phyloP scores from a whole-genome alignment of 1,140 invertebrate genomes.

The Drosophila watanabei region DNA sequence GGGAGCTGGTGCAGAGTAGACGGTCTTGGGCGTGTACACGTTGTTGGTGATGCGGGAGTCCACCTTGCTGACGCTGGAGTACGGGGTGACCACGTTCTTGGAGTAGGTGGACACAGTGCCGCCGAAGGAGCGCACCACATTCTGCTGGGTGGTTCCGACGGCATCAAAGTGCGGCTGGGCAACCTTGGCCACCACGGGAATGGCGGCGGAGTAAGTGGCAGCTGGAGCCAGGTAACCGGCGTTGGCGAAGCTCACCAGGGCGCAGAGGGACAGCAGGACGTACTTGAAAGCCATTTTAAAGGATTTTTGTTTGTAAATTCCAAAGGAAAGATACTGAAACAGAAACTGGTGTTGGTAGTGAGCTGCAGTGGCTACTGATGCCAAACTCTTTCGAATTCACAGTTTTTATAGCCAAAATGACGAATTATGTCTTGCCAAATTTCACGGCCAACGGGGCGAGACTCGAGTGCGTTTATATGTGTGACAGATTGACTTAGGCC shows the following conservation, averaged over 20 bases:
- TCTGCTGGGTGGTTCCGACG: conserved; percentile 87
- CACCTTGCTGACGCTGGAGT: conserved; percentile 88
- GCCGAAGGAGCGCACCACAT: conserved; percentile 87
- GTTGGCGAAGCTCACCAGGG: conserved; percentile 84
- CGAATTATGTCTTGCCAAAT: conserved; percentile 53
- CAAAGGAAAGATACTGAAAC: conserved; percentile 1
- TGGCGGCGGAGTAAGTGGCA: conserved; percentile 61
- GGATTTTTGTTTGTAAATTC: background rate
- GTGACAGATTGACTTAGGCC: conserved; percentile 78
- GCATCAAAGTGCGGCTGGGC: conserved; percentile 86
- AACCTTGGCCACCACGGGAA: conserved; percentile 77
- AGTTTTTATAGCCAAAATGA: conserved; percentile 64
- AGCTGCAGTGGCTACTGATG: conserved; percentile 67
- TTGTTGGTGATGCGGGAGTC: conserved; percentile 88
- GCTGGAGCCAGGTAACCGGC: conserved; percentile 81
- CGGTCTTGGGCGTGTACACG: conserved; percentile 85
- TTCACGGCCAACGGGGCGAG: conserved; percentile 59
- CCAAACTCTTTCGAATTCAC: conserved; percentile 23
- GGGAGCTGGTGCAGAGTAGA: conserved; percentile 77
- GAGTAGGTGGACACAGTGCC: conserved; percentile 88
- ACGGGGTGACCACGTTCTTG: conserved; percentile 88
- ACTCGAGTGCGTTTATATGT: conserved; percentile 31
- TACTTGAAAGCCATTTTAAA: conserved; percentile 83
- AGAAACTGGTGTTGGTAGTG: conserved; percentile 44
- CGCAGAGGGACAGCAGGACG: conserved; percentile 85